Percentiles rank a stretch among this genome's conserved stretches.
phyloP scores from a whole-genome alignment of 2,888 invertebrate species.

The Stictocephala bisonia region DNA sequence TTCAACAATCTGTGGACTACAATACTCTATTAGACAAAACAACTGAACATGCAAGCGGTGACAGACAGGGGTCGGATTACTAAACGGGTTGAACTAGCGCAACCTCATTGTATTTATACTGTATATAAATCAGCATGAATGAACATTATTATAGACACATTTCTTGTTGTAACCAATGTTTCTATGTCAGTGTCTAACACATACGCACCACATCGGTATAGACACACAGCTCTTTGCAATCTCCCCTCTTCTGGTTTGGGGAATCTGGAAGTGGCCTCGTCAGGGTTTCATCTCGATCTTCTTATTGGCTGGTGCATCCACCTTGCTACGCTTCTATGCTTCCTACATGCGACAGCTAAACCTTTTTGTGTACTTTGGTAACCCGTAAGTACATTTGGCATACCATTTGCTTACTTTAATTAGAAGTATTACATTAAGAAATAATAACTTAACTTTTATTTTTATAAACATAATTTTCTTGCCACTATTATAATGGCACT shows the following conservation, averaged over 20 bases:
- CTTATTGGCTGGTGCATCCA: conserved; percentile 68
- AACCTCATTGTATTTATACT: too few relatives aligned
- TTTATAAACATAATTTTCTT: too few relatives aligned
- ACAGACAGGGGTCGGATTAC: too few relatives aligned
- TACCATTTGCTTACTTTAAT: not conserved
- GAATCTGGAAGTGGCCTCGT: conserved; percentile 72
- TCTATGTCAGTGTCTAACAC: conserved; percentile 76
- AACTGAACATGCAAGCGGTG: too few relatives aligned
- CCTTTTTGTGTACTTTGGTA: conserved; percentile 76
- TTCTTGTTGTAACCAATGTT: too few relatives aligned
- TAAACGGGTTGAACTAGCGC: too few relatives aligned
- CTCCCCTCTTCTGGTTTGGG: conserved; percentile 71
- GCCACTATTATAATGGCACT: too few relatives aligned
- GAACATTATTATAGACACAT: too few relatives aligned
- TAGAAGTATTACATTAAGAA: not conserved
- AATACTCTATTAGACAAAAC: too few relatives aligned
- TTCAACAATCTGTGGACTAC: too few relatives aligned
- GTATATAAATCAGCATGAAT: too few relatives aligned
- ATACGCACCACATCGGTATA: conserved; percentile 78
- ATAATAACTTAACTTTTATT: too few relatives aligned
- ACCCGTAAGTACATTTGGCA: conserved; percentile 69
- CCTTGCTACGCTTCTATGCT: conserved; percentile 71
- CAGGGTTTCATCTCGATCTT: conserved; percentile 67
- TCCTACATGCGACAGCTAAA: conserved; percentile 71
- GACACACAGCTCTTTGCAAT: conserved; percentile 75